These are phyloP conservation scores for Prionace glauca DNA, from an alignment of 2,797 vertebrate genomes.

Conservation along the genomic window DNA sequence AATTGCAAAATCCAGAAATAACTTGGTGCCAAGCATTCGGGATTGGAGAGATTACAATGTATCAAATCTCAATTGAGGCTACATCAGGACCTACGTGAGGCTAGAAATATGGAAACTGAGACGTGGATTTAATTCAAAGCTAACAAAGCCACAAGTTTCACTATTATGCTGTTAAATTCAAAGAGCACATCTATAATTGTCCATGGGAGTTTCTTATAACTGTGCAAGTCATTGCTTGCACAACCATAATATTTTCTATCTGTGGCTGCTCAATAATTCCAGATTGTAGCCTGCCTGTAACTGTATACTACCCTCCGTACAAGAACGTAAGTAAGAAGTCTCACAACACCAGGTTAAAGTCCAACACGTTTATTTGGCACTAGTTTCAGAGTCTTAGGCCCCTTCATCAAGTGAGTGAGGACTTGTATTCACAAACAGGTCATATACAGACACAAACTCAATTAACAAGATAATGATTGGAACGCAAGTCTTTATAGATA, in stretches of 20 bases:
- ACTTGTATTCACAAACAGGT: no score
- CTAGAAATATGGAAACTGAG: background rate
- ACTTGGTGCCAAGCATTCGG: no score
- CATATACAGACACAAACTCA: no score
- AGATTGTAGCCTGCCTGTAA: background rate
- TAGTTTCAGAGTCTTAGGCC: no score
- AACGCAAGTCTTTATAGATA: no score
- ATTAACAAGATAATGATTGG: no score
- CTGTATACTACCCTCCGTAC: background rate
- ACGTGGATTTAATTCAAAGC: background rate
- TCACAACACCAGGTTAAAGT: no score
- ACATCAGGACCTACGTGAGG: background rate
- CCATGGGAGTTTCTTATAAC: background rate
- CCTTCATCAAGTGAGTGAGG: no score
- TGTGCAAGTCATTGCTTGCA: background rate
- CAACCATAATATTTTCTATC: background rate
- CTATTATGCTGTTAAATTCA: background rate
- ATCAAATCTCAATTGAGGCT: background rate
- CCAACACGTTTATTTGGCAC: no score
- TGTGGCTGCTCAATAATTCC: background rate
- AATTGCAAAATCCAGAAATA: no score
- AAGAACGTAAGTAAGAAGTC: no score
- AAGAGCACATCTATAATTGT: background rate
- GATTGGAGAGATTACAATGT: no score
- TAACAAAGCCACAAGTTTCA: background rate